phyloP scores from a whole-genome alignment of 64 coral and sea anemone species.

The Montipora capricornis region DNA sequence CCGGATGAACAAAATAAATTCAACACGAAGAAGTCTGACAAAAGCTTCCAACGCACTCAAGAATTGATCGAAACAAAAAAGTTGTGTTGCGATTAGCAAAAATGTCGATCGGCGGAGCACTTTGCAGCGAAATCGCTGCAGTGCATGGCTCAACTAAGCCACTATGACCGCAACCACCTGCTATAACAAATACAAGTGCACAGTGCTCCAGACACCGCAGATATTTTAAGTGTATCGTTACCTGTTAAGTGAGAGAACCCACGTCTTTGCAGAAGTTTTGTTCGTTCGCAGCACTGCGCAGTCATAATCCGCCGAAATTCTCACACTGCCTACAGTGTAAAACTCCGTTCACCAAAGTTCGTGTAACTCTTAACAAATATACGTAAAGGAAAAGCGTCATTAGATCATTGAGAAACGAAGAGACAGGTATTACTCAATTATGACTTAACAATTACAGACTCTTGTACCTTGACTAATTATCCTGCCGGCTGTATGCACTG shows the following conservation, averaged over 20 bases:
- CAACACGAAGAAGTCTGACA: neutral
- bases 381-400: constrained; percentile 69
- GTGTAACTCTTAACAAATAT: constrained; percentile 17
- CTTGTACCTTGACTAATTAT: constrained; percentile 84
- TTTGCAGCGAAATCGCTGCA: constrained; percentile 21
- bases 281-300: constrained; percentile 21
- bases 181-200: constrained; percentile 4
- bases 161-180: constrained; percentile 28
- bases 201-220: neutral
- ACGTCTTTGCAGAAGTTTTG: constrained; percentile 22
- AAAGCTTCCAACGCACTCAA: neutral
- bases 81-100: neutral
- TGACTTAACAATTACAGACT: constrained; percentile 96
- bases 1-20: neutral
- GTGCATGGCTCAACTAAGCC: neutral
- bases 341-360: neutral
- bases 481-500: constrained; percentile 67
- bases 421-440: constrained; percentile 97
- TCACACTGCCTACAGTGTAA: neutral
- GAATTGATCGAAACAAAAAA: neutral
- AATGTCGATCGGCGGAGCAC: neutral
- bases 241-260: neutral
- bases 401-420: constrained; percentile 77
- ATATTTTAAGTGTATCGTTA: neutral
- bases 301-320: constrained; percentile 3